Base-by-base conservation (phyloP, 64 coral and sea anemone genomes). In the Montipora cactus region DNA sequence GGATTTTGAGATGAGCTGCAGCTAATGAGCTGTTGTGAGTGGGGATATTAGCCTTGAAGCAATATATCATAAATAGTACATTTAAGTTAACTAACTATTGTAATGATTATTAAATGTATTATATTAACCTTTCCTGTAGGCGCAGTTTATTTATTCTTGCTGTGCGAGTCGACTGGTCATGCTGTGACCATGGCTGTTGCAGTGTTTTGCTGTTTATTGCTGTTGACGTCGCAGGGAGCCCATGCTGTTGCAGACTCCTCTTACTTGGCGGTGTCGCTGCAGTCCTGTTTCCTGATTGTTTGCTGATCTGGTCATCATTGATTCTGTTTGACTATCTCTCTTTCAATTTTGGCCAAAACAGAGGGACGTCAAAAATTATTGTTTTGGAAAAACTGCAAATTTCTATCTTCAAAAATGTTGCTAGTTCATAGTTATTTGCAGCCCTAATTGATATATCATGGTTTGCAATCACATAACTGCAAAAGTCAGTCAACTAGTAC, bases 51-150 rank as follows among this genome's bases (percentile, higher is more conserved):
- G 5, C 11, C 23, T 15, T 9, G 16, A 82, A 82, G 12, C 55
- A 45, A 44, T 12, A 16, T 67, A 12, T 50, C 4, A 1, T 86
- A 1, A 5, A 47, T 47, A 0, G 46, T 83, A 14, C 25, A 23
- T 83, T 83, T 83, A 52, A 86, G 5, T 7, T 82, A 81, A 37
- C 37, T 37, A 51, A 59, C 25, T 80, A 51, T 81, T 14, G 13
- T 64, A 64, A 77, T 82, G 61, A 49, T 75, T 77, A 47, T 92
- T 92, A 92, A 92, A 92, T 85, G 12, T 92, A 67, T 92, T 64
- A 92, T 75, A 84, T 81, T 85, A 57, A 55, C 79, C 89, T 91
- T 91, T 92, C 90, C 90, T 75, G 80, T 92, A 92, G 90, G 90
- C 81, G 90, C 90, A 92, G 90, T 92, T 86, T 86, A 86, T 86